phyloP scores from a whole-genome alignment of 1,140 invertebrate species.

The Panagrolaimus sp. region DNA sequence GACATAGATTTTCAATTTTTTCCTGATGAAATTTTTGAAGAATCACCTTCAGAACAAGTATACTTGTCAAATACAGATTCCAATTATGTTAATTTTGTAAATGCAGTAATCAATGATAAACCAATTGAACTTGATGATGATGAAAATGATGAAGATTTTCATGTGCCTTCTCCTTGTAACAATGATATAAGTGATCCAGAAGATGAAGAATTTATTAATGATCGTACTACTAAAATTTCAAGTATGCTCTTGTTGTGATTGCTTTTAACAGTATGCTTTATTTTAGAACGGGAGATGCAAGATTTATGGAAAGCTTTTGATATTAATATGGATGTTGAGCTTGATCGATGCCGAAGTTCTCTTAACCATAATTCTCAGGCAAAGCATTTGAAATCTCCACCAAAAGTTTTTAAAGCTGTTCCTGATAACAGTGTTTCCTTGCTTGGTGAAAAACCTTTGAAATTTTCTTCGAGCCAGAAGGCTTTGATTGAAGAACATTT shows the following conservation, averaged over 20 bases:
- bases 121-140: not conserved
- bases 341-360: not conserved
- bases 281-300: not conserved
- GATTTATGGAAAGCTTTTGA: not conserved
- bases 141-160: not conserved
- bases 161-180: not conserved
- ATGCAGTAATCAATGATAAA: too few relatives aligned
- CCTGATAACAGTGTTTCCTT: not conserved
- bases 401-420: not conserved
- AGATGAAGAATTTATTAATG: slow-evolving; percentile 3
- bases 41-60: too few relatives aligned
- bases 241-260: not conserved
- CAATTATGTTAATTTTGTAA: too few relatives aligned
- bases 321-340: not conserved
- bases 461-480: too few relatives aligned
- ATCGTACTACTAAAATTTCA: not conserved
- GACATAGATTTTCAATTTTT: too few relatives aligned
- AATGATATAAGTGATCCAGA: not conserved
- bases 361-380: not conserved
- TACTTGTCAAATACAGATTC: too few relatives aligned
- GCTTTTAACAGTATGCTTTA: not conserved
- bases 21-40: too few relatives aligned
- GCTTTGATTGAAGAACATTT: too few relatives aligned
- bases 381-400: not conserved
- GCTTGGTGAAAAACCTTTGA: too few relatives aligned